These are phyloP conservation scores for Sebastes fasciatus DNA, from an alignment of 2,113 vertebrate genomes.

Conservation along the genomic window DNA sequence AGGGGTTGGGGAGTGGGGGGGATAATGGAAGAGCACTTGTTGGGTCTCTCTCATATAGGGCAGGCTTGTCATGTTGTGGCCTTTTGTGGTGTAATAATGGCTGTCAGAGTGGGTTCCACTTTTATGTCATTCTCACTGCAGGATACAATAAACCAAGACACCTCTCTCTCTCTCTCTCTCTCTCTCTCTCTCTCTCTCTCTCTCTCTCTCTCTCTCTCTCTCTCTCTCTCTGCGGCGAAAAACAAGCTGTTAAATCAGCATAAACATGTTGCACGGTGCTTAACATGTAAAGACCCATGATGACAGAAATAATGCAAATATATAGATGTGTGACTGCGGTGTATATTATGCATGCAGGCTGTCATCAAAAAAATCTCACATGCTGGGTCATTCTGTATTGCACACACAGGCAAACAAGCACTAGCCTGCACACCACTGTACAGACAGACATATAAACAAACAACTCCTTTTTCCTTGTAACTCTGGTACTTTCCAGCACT, in stretches of 20 bases:
- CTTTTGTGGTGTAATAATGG: conserved; percentile 39
- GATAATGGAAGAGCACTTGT: conserved; percentile 54
- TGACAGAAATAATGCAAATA: conserved; percentile 16
- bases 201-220: not conserved
- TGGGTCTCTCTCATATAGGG: conserved; percentile 21
- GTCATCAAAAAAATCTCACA: not conserved
- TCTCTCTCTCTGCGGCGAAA: not conserved
- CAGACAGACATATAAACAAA: not conserved
- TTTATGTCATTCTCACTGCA: conserved; percentile 41
- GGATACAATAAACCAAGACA: not conserved
- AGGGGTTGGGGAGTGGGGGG: not conserved
- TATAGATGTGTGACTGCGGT: not conserved
- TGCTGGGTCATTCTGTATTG: not conserved
- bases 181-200: not conserved
- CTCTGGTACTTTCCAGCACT: conserved; percentile 71
- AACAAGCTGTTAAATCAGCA: not conserved
- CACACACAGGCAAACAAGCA: not conserved
- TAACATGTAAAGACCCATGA: not conserved
- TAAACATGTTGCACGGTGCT: not conserved
- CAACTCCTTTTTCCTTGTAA: conserved; percentile 25
- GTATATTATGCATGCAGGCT: not conserved
- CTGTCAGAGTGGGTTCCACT: conserved; percentile 48
- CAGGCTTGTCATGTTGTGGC: conserved; percentile 34
- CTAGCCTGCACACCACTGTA: not conserved
- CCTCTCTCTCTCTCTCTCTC: not conserved